Evolutionary conservation across 2,888 invertebrate genomes (phyloP), one percentile per base, ranked within the genome.

Genomic region (Stenolophus ochropezus): DNA sequence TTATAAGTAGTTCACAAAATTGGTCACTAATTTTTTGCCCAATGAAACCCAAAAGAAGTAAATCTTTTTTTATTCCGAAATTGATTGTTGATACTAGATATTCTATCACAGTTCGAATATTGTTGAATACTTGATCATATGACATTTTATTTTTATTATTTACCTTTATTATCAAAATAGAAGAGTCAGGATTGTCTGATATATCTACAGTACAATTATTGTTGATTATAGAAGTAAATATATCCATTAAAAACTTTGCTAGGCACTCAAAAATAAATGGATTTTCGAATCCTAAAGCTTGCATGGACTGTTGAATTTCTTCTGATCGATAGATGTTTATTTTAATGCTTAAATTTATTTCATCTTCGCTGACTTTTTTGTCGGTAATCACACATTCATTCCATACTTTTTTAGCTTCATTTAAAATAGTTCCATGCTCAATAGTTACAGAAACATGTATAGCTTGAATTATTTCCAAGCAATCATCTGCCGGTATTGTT

Each of bases 1-100:
- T 92, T 1, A 95, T 92, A 47, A 97, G 89, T 16, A 92, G 87
- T 16, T 93, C 91, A 20, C 94, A 91, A 84, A 96, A 92, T 61
- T 93, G 91, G 2, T 89, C 87, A 85, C 91, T 89, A 47, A 93
- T 90, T 84, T 91, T 88, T 51, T 89, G 88, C 0, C 93, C 92
- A 69, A 94, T 90, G 85, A 90, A 90, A 81, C 87, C 89, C 86
- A 95, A 89, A 49, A 93, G 88, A 1, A 90, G 90, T 47, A 89
- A 86, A 6, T 90, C 87, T 4, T 88, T 87, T 4, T 87, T 87
- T 83, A 92, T 88, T 27, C 88, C 85, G 71, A 92, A 85, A 84
- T 92, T 91, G 56, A 95, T 89, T 85, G 92, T 90, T 80, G 90
- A 89, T 83, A 90, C 87, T 33, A 95, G 89, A 85, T 92, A 93